Base-by-base conservation (phyloP, 2,113 vertebrate genomes). In the Electrona antarctica region DNA sequence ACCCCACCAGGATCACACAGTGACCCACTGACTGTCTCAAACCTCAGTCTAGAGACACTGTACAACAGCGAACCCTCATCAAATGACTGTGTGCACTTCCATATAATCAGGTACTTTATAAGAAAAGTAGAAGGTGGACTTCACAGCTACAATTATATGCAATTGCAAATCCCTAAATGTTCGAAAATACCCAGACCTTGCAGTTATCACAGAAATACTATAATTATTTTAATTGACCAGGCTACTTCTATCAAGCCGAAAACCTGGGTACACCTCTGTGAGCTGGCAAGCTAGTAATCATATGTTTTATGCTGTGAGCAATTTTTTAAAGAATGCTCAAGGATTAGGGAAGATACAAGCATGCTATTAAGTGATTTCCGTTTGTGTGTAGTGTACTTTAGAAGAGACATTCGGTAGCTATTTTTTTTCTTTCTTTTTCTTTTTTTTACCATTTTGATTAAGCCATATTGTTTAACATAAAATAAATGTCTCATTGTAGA, bases 301-400 rank as follows among this genome's bases (percentile, higher is more conserved):
- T 63, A 83, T 79, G 72, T 73, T 83, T 85, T 78, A 86, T 55
- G 63, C 67, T 84, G 73, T 74, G 80, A 88, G 79, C 74, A 80
- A 79, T 93, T 89, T 89, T 68, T 69, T 60, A 62, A 41, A 88
- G 80, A 91, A 82, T 88, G 79, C 86, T 68, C 58, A 56, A 75
- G 92, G 87, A 91, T 93, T 91, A 93, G 8, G 73, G 56, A 60
- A 69, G 60, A 67, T 85, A 80, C 88, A 88, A 89, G 92, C 83
- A 46, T 84, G 60, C 90, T 87, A 93, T 91, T 92, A 89, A 86
- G 85, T 51, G 89, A 91, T 89, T 90, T 89, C 90, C 86, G 67
- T 83, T 84, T 73, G 45, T 87, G 79, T 81, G 73, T 78, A 50
- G 74, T 76, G 77, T 76, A 52, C 68, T 76, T 80, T 77, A 73